phyloP scores from a whole-genome alignment of 2,888 invertebrate genomes.

The Lacanobia oleracea region DNA sequence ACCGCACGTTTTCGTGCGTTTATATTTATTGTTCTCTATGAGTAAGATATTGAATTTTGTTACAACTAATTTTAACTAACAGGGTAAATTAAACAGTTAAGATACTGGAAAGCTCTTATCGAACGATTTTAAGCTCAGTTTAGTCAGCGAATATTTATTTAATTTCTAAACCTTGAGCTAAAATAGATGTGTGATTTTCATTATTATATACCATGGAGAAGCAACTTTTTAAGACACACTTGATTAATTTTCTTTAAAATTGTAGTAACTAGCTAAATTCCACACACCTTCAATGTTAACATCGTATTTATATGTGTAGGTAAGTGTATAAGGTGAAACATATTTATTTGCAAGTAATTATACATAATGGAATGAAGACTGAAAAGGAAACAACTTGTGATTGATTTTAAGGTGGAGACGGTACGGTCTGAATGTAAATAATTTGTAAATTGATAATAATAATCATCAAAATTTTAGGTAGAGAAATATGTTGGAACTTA shows the following conservation, averaged over 20 bases:
- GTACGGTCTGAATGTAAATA: conserved; percentile 81
- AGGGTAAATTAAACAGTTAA: conserved; percentile 83
- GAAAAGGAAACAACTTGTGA: conserved; percentile 88
- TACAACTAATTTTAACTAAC: conserved; percentile 84
- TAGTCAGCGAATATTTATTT: conserved; percentile 46
- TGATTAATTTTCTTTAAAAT: conserved; percentile 31
- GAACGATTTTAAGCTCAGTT: conserved; percentile 64
- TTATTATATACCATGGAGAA: conserved; percentile 39
- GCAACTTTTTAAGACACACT: conserved; percentile 37
- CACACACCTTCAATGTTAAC: conserved; percentile 59
- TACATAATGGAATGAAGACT: conserved; percentile 83
- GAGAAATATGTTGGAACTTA: conserved; percentile 75
- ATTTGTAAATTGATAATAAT: conserved; percentile 72
- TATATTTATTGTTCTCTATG: conserved; percentile 80
- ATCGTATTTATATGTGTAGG: conserved; percentile 58
- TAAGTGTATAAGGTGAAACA: conserved; percentile 59
- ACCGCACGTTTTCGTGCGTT: conserved; percentile 84
- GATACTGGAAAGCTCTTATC: conserved; percentile 72
- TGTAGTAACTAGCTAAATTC: conserved; percentile 44
- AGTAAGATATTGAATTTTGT: conserved; percentile 78
- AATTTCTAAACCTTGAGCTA: conserved; percentile 46
- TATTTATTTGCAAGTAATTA: conserved; percentile 57
- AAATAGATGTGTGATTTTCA: conserved; percentile 51
- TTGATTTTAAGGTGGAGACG: conserved; percentile 75
- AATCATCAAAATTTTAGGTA: conserved; percentile 75